Percentiles rank a stretch among this genome's conserved stretches.
These are phyloP conservation scores for Zoanthus gigantus DNA, from an alignment of 92 coral and sea anemone genomes.

Conservation along the genomic window DNA sequence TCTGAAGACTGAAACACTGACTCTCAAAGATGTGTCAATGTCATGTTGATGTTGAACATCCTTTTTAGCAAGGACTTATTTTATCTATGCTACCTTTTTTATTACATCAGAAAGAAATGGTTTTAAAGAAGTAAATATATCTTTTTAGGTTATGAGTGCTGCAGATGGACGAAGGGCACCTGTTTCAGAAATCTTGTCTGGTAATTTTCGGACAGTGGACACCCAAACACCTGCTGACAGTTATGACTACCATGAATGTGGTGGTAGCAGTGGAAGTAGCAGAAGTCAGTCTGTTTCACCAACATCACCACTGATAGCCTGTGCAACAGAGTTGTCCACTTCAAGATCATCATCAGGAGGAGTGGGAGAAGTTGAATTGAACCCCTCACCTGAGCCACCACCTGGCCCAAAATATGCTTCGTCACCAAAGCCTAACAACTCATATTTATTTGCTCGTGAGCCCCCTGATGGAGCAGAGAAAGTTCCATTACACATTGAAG, in stretches of 20 bases:
- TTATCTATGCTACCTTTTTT: no score
- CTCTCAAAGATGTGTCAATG: no score
- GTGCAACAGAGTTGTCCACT: constrained; percentile 81
- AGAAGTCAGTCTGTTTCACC: constrained; percentile 92
- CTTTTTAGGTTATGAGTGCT: constrained; percentile 66
- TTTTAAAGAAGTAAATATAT: background rate
- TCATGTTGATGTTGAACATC: no score
- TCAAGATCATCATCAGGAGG: constrained; percentile 91
- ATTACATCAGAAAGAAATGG: no score
- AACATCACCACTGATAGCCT: constrained; percentile 77
- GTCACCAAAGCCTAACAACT: constrained; percentile 93
- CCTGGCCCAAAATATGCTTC: constrained; percentile 89
- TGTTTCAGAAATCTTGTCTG: constrained; percentile 66
- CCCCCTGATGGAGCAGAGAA: constrained; percentile 99
- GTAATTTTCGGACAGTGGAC: constrained; percentile 78
- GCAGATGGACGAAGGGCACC: constrained; percentile 97
- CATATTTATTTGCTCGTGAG: constrained; percentile 91
- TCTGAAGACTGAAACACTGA: no score
- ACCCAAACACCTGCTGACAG: constrained; percentile 85
- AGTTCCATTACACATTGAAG: constrained; percentile 89
- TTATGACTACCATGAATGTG: constrained; percentile 77
- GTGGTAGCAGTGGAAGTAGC: constrained; percentile 78
- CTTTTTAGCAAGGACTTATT: no score
- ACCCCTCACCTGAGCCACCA: constrained; percentile 83
- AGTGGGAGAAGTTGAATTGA: constrained; percentile 69